Evolutionary conservation across 2,113 vertebrate genomes (phyloP), one percentile per base, ranked within the genome.

Genomic region (Mormoops blainvillei): DNA sequence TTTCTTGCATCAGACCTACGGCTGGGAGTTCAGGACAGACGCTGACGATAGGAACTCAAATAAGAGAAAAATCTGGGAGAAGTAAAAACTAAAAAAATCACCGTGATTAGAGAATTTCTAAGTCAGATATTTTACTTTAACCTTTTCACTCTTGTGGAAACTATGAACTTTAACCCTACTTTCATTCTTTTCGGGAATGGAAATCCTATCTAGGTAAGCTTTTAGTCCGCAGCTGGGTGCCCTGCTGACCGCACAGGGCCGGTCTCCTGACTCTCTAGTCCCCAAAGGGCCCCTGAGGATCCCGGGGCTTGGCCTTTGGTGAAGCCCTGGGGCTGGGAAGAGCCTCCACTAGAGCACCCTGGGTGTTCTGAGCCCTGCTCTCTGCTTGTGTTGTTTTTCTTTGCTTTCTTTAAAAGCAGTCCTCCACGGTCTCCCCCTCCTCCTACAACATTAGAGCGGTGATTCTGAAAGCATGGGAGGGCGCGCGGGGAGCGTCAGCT

Each of bases 211-310:
- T 10, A 28, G 19, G 56, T 12, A 26, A 61, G 6, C 58, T 18
- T 52, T 45, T 2, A 38, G 18, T 16, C 28, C 36, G 0, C 1
- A 33, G 2, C 13, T 15, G 31, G 43, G 7, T 6, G 7, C 41
- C 38, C 2, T 43, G 26, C 2, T 3, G 3, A 13, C 1, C 28
- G 24, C 24, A 0, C 0, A n/a, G n/a, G 0, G 78, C 0, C 0
- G 0, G 48, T 31, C 67, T 89, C 22, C 16, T 19, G 16, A 11
- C 31, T 38, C 65, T 33, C 1, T 5, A 3, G 45, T 14, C 63
- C 8, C 9, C 50, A 26, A 22, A 4, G 14, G 26, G 43, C 14
- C 14, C 14, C 11, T 3, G 22, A 33, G 65, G 28, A 31, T 38
- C 58, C 80, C 0, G 1, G 1, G n/a, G 14, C 26, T 6, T 7